Evolutionary conservation across 2,888 invertebrate genomes (phyloP).

Genomic region (Papilio demoleus): DNA sequence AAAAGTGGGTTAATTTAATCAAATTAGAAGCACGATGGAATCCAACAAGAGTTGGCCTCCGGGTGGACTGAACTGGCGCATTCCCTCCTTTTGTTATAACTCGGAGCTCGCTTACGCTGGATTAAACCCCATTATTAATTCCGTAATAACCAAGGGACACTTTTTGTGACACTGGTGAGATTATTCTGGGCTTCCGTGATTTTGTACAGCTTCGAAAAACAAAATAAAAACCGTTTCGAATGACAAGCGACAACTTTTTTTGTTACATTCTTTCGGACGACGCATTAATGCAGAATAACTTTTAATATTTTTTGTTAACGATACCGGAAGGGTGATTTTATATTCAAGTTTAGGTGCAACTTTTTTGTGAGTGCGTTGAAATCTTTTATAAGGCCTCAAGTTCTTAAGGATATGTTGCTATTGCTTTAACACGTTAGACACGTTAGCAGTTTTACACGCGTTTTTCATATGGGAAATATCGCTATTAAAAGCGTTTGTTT

Average conservation of each 20-base stretch:
- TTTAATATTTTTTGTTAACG: slow-evolving; percentile 23
- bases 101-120: slow-evolving; percentile 59
- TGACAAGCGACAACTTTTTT: slow-evolving; percentile 25
- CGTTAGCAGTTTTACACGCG: neutral
- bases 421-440: no score
- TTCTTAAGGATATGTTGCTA: no score
- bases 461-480: slow-evolving; percentile 12
- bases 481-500: slow-evolving; percentile 45
- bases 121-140: slow-evolving; percentile 58
- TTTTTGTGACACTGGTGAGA: slow-evolving; percentile 54
- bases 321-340: slow-evolving; percentile 23
- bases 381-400: slow-evolving; percentile 30
- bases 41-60: slow-evolving; percentile 51
- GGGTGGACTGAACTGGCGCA: slow-evolving; percentile 51
- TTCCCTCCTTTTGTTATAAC: slow-evolving; percentile 54
- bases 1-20: no score
- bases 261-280: slow-evolving; percentile 27
- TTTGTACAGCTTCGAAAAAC: slow-evolving; percentile 49
- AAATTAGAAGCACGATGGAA: slow-evolving; percentile 32
- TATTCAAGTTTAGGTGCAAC: slow-evolving; percentile 3
- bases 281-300: slow-evolving; percentile 22
- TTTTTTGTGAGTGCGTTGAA: slow-evolving; percentile 29
- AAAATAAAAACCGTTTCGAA: slow-evolving; percentile 28
- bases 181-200: slow-evolving; percentile 47
- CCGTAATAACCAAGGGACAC: slow-evolving; percentile 41